Conservation (phyloP, 2,888 invertebrate species). For the Spodoptera exigua region DNA sequence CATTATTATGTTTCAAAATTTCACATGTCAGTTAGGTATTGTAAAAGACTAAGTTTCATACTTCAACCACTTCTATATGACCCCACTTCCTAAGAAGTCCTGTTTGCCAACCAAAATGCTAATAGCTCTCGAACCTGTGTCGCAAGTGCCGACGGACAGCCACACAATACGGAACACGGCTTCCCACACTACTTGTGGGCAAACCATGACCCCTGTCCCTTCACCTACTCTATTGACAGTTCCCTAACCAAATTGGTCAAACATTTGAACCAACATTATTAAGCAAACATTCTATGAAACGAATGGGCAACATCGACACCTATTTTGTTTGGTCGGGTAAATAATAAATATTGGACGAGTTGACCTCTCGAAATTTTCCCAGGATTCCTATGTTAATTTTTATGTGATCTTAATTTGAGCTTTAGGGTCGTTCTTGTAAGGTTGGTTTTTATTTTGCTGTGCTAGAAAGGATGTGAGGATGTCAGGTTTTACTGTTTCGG, state of each 20-base stretch:
- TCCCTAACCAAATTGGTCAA: constrained; percentile 72
- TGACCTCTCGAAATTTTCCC: constrained; percentile 78
- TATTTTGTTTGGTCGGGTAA: constrained; percentile 75
- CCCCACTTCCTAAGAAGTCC: background rate
- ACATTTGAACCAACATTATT: constrained; percentile 60
- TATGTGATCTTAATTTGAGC: constrained; percentile 6
- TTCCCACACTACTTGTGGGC: constrained; percentile 52
- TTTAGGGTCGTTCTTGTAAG: constrained; percentile 9
- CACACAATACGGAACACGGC: constrained; percentile 43
- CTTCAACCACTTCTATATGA: background rate
- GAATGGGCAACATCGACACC: constrained; percentile 80
- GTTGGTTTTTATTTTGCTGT: constrained; percentile 16
- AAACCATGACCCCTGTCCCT: constrained; percentile 67
- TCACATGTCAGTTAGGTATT: no score
- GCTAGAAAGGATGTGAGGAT: background rate
- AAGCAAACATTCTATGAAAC: constrained; percentile 68
- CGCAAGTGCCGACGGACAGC: constrained; percentile 28
- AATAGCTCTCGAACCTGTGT: constrained; percentile 5
- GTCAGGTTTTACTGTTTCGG: constrained; percentile 42
- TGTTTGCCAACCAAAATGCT: constrained; percentile 38
- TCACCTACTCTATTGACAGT: constrained; percentile 74
- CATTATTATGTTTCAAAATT: no score
- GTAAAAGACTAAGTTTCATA: no score
- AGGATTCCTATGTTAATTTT: constrained; percentile 58
- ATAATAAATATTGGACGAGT: constrained; percentile 67